Conservation (phyloP, 2,888 invertebrate genomes). For the Synergus itoensis region DNA sequence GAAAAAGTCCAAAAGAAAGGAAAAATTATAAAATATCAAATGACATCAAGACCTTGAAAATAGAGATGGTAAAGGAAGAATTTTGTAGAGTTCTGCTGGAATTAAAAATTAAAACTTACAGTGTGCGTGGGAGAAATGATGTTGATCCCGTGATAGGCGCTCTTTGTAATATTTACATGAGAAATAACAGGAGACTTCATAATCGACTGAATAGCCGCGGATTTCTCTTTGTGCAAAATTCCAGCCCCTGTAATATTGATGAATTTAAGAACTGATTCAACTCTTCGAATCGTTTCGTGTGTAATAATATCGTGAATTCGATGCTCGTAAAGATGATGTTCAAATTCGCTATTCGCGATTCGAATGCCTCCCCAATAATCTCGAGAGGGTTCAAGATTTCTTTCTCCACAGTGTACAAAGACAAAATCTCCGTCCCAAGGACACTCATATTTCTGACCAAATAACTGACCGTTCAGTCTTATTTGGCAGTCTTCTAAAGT, state of each 20-base stretch:
- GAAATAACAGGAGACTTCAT: constrained; percentile 90
- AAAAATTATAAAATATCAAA: constrained; percentile 2
- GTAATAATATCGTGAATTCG: constrained; percentile 90
- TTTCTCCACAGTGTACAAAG: constrained; percentile 93
- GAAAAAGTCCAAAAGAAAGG: constrained; percentile 35
- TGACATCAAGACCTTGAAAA: background rate
- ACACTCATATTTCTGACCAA: constrained; percentile 91
- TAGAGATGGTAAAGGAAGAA: background rate
- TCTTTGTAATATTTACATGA: constrained; percentile 89
- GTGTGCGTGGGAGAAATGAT: constrained; percentile 92
- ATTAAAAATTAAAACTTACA: constrained; percentile 65
- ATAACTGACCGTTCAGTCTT: constrained; percentile 92
- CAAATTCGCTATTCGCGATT: constrained; percentile 93
- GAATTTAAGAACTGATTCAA: constrained; percentile 88
- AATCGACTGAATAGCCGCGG: constrained; percentile 94
- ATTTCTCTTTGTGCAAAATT: constrained; percentile 95
- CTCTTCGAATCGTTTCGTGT: constrained; percentile 84
- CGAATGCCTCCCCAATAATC: constrained; percentile 98
- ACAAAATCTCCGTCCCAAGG: constrained; percentile 95
- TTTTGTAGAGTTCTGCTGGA: background rate
- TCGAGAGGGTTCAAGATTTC: constrained; percentile 82
- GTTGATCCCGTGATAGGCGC: constrained; percentile 95
- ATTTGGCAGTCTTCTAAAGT: constrained; percentile 91
- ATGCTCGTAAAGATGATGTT: constrained; percentile 90
- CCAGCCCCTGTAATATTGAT: constrained; percentile 95